Conservation (phyloP, 2,113 vertebrate genomes). For the Potamarius usumacintae region DNA sequence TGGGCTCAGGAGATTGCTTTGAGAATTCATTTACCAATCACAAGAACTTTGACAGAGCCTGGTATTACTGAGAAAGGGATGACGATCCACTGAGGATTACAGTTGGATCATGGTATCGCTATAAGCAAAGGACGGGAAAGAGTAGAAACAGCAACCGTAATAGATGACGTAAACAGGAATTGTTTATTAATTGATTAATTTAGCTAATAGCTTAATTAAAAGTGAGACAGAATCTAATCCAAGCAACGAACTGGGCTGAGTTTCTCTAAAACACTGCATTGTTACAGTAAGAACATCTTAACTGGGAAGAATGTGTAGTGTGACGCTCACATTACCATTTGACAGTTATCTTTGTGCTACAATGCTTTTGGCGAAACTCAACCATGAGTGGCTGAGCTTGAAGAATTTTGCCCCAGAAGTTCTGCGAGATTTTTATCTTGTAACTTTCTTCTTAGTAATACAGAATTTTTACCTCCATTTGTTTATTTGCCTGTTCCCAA, state of each 20-base stretch:
- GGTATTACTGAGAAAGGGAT: background rate
- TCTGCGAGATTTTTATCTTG: background rate
- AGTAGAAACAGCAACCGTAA: background rate
- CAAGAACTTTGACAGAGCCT: background rate
- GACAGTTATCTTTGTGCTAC: background rate
- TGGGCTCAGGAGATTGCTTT: background rate
- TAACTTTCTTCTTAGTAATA: background rate
- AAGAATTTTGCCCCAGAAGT: background rate
- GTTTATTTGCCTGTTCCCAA: no score
- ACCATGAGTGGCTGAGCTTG: background rate
- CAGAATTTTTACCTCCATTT: background rate
- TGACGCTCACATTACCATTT: background rate
- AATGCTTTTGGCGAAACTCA: background rate
- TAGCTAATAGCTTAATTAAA: background rate
- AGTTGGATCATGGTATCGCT: background rate
- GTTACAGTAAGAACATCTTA: background rate
- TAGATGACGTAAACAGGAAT: background rate
- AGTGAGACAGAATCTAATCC: background rate
- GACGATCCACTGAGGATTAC: no score
- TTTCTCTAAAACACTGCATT: background rate
- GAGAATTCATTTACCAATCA: background rate
- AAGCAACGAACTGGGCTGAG: background rate
- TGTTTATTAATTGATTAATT: background rate
- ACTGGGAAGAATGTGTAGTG: background rate
- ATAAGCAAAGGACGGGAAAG: background rate